Evolutionary conservation across 2,888 invertebrate species (phyloP).

Genomic region (Hydrotaea diabolus): DNA sequence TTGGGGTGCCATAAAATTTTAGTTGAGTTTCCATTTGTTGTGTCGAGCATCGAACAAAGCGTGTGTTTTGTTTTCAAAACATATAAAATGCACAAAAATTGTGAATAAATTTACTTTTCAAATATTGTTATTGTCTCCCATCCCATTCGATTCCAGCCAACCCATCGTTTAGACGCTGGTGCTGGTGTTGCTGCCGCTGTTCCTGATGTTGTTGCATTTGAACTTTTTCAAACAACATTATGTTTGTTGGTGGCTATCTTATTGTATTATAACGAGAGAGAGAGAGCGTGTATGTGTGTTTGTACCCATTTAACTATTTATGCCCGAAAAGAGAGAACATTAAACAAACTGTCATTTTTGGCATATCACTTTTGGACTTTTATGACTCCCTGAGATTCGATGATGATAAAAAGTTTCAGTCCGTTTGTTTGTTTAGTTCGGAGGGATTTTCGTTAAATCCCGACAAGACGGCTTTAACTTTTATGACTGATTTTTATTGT

Average conservation of each 20-base stretch:
- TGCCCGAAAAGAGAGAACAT: not conserved
- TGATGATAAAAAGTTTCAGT: too few species aligned
- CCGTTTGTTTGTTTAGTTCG: not conserved
- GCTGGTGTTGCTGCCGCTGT: not conserved
- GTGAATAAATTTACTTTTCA: constrained; percentile 42
- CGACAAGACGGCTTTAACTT: constrained; percentile 32
- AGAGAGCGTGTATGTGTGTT: not conserved
- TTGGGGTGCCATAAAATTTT: constrained; percentile 27
- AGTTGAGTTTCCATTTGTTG: constrained; percentile 38
- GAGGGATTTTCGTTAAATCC: constrained; percentile 8
- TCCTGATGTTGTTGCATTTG: not conserved
- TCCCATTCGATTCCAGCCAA: not conserved
- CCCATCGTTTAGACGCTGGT: not conserved
- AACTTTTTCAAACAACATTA: not conserved
- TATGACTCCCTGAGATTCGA: not conserved
- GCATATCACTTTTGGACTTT: constrained; percentile 2
- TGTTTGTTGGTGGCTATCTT: not conserved
- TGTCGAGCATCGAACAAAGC: not conserved
- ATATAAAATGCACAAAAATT: constrained; percentile 35
- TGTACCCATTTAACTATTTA: constrained; percentile 16
- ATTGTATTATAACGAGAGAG: not conserved
- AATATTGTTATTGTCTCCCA: constrained; percentile 5
- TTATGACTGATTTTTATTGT: constrained; percentile 53
- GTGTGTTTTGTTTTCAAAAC: constrained; percentile 23
- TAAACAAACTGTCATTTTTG: not conserved